Evolutionary conservation across 92 coral and sea anemone genomes (phyloP).

Genomic region (Muricea muricata): DNA sequence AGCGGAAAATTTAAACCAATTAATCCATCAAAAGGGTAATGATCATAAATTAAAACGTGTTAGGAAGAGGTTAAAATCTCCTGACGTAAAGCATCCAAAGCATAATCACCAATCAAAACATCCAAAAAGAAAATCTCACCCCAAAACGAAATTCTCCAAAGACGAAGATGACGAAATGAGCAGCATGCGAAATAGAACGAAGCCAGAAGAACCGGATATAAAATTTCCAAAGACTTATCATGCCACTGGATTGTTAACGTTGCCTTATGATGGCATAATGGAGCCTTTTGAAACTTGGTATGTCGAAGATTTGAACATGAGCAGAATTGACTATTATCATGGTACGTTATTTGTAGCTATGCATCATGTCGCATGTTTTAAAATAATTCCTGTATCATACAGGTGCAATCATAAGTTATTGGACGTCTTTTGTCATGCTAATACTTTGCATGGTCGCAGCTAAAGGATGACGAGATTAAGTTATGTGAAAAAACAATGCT

Average conservation of each 20-base stretch:
- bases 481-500: no score
- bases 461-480: no score
- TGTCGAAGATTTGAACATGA: conserved; percentile 55
- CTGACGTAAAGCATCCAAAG: neutral
- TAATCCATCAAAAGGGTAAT: neutral
- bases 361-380: no score
- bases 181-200: neutral
- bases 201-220: neutral
- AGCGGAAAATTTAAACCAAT: neutral
- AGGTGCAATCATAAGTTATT: no score
- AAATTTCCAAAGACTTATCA: conserved; percentile 52
- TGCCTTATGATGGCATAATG: conserved; percentile 65
- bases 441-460: no score
- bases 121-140: neutral
- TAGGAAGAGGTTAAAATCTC: neutral
- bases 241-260: conserved; percentile 57
- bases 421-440: no score
- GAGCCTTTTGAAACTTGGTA: conserved; percentile 66
- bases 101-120: neutral
- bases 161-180: neutral
- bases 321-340: conserved; percentile 59
- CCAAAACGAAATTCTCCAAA: neutral
- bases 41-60: neutral
- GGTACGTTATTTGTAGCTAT: conserved; percentile 35
- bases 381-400: no score